These are phyloP conservation scores for Polyommatus icarus DNA, from an alignment of 2,888 invertebrate genomes.

Conservation along the genomic window DNA sequence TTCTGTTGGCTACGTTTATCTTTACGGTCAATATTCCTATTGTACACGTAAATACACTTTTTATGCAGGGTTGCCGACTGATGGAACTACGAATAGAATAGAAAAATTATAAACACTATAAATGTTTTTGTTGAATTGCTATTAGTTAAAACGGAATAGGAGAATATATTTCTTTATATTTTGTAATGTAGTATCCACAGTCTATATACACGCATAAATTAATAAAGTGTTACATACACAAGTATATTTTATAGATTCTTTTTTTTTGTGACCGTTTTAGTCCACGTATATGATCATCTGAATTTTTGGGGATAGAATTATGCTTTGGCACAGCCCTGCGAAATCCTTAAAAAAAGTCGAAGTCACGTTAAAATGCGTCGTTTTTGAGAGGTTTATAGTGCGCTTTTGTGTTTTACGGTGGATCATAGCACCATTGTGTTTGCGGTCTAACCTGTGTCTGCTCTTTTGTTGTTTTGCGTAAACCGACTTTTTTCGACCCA, in stretches of 20 bases:
- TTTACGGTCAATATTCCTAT: slow-evolving; percentile 67
- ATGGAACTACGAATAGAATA: neutral
- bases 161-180: too few species aligned
- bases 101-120: neutral
- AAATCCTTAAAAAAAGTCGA: slow-evolving; percentile 46
- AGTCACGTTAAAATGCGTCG: slow-evolving; percentile 53
- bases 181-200: too few species aligned
- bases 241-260: too few species aligned
- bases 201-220: too few species aligned
- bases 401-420: slow-evolving; percentile 48
- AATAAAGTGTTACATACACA: too few species aligned
- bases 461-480: slow-evolving; percentile 36
- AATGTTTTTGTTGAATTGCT: too few species aligned
- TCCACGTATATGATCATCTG: too few species aligned
- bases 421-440: slow-evolving; percentile 46
- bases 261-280: too few species aligned
- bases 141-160: too few species aligned
- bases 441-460: slow-evolving; percentile 33
- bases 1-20: slow-evolving; percentile 66
- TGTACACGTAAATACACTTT: slow-evolving; percentile 63
- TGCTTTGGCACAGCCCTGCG: slow-evolving; percentile 1
- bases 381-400: slow-evolving; percentile 52
- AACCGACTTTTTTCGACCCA: slow-evolving; percentile 31
- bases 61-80: neutral
- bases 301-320: neutral